Evolutionary conservation across 2,888 invertebrate genomes (phyloP), one percentile per base, ranked within the genome.

Genomic region (Protophormia terraenovae): DNA sequence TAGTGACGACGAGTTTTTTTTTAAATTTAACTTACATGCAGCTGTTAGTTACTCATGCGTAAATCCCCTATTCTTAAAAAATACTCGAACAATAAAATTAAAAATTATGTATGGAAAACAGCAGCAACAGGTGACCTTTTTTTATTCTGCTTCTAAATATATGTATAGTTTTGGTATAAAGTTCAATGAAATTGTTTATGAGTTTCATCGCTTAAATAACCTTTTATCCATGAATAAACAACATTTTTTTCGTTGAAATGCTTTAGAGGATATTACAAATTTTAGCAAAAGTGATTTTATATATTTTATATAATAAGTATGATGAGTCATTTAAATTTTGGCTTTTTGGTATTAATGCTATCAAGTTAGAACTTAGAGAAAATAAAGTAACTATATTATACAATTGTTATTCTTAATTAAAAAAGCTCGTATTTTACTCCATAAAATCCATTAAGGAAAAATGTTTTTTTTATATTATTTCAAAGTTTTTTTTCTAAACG

Each of bases 1-100:
- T n/a, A 76, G 53, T 71, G 22, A 72, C 38, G 69, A 75, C 19
- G n/a, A 47, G 27, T 38, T 50, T 67, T 81, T 66, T n/a, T 19
- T 66, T 38, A 41, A 45, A 47, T 38, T 71, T 64, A 22, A 27
- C 58, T 16, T 60, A 67, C 60, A 73, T 71, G 62, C 75, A 76
- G 67, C 47, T 45, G 67, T 8, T 55, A 79, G 62, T 77, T 83
- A 78, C 85, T 87, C 87, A 88, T 83, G 88, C 87, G 88, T 84
- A 88, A 81, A 87, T 87, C 87, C 87, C 78, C 58, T 60, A 71
- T 53, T 64, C 32, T 38, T 22, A 45, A 62, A 62, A 64, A 66
- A 71, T 50, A 3, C 27, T 16, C 19, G 29, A 27, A 32, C 19
- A 47, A 41, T n/a, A 38, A 1, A 81, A 41, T n/a, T n/a, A n/a